Base-by-base conservation (phyloP, 1,140 invertebrate species). In the Rhynchophorus ferrugineus region DNA sequence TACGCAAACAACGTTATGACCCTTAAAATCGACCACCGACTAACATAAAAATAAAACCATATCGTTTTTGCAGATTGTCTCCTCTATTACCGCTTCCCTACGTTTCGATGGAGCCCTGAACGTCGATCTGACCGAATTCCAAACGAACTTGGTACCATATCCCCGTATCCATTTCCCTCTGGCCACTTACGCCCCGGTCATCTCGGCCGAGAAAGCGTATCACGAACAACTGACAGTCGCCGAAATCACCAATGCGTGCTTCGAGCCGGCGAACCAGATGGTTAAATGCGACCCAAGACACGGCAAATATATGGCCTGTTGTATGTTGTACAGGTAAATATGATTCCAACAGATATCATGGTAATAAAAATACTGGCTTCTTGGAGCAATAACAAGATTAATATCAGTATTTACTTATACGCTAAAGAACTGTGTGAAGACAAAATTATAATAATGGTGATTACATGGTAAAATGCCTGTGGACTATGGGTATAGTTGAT, bases 61-160 rank as follows among this genome's bases (percentile, higher is more conserved):
- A 29, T 29, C 24, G n/a, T n/a, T n/a, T 29, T 86, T 29, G 24
- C 11, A 29, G 71, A 82, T 86, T 38, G 83, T 87, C 14, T 85
- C 82, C 0, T 85, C 83, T 2, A 84, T 87, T 45, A 86, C 84
- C 3, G 88, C 88, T 39, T 89, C 87, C n/a, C 76, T 91, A 33
- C 77, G 89, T 58, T 92, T 92, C 71, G 89, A 92, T 70, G 89
- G 89, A 64, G 87, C 88, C 34, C 75, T 92, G n/a, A 93, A 90
- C 71, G 87, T 89, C 46, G 90, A 93, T 69, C 75, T 93, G 37
- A 91, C 86, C 20, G 90, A 93, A 73, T 93, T 93, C 78, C 89
- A 88, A 72, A 89, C 87, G 54, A 89, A 89, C 72, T 79, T 89
- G 75, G 87, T 89, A 56, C 87, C 86, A 22, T 89, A 87, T 69